Conservation (phyloP, 2,797 vertebrate genomes). For the Squalus acanthias region DNA sequence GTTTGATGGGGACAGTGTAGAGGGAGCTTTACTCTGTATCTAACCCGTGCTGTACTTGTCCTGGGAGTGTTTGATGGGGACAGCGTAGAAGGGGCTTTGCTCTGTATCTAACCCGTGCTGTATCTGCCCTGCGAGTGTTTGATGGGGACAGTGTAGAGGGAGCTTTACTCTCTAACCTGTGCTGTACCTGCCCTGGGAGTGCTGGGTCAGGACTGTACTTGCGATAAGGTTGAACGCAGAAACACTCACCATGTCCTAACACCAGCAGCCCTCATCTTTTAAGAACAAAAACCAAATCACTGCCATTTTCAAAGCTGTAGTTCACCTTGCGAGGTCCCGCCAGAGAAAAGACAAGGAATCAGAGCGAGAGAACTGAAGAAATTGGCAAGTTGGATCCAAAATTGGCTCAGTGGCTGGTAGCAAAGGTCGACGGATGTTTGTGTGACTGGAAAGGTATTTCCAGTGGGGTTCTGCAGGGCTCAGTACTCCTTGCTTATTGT, state of each 20-base stretch:
- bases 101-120: no score
- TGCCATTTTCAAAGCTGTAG: background rate
- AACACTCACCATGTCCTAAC: background rate
- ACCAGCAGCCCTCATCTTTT: background rate
- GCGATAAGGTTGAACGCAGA: background rate
- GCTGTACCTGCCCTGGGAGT: background rate
- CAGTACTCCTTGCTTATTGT: no score
- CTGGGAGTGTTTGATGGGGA: background rate
- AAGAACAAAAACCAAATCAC: background rate
- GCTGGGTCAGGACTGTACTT: background rate
- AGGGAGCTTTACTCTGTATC: background rate
- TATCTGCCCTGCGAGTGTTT: no score
- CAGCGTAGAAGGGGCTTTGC: no score
- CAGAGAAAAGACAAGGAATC: background rate
- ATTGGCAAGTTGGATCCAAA: no score
- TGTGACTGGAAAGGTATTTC: no score
- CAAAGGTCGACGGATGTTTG: no score
- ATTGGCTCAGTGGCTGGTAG: no score
- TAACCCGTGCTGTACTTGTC: background rate
- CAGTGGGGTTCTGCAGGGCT: no score
- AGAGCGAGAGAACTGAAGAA: background rate
- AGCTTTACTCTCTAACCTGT: background rate
- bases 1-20: no score
- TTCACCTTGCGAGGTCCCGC: background rate
- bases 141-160: no score